Base-by-base conservation (phyloP, 2,888 invertebrate species). In the Phortica magna region DNA sequence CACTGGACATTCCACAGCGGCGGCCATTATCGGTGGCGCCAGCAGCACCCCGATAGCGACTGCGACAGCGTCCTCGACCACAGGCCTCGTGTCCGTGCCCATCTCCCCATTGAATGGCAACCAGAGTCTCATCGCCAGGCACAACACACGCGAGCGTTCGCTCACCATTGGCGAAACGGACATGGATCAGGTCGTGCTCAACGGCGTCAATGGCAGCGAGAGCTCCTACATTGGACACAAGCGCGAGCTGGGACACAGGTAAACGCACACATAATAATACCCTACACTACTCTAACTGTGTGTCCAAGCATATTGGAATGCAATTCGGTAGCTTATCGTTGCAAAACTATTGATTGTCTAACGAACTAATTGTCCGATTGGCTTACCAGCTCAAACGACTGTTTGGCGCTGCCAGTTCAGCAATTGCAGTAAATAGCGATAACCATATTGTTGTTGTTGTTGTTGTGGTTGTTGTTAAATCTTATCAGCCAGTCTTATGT, bases 231-330 rank as follows among this genome's bases (percentile, higher is more conserved):
- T 89, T 39, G 90, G 89, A 41, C 90, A 90, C 78, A 92, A 92
- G 77, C 87, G 92, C 71, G 89, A 91, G 81, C 81, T 90, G 80
- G 89, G 88, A 77, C 92, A 92, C 86, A 92, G 92, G 92, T 92
- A 85, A 91, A 88, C 73, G 0, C 43, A 10, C 31, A 67, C 14
- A 71, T 12, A 43, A 14, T 17, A 43, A 71, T 17, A 48, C 43
- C 17, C 43, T 12, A 71, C 10, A 19, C 68, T 14, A 14, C 22
- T 17, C 43, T 22, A 57, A 39, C 5, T 41, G 67, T 79, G 48
- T 81, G 76, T 64, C 76, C 22, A 48, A 53, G 10, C 19, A 64
- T 65, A 74, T 55, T 68, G 78, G 76, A 79, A 9, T 19, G 61
- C 39, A 73, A 72, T 31, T 31, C 31, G 31, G 31, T 31, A 31